Evolutionary conservation across 2,888 invertebrate genomes (phyloP), one percentile per base, ranked within the genome.

Genomic region (Leptinotarsa peninsularis): DNA sequence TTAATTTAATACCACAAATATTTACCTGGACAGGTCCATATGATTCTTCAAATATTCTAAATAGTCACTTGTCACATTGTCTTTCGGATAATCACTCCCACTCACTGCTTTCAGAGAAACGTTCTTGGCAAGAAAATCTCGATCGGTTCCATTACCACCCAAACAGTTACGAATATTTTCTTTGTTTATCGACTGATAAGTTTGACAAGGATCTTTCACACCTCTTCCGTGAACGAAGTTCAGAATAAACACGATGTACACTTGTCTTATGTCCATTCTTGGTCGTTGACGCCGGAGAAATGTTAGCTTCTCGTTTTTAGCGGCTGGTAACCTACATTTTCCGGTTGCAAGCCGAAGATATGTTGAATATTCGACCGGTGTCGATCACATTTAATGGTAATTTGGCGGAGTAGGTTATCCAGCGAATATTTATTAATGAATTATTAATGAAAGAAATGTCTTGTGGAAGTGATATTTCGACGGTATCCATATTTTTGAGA

Each of bases 131-230:
- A 23, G 10, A 23, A 14, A 21, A 70, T 27, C 33, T 58, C 58
- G 15, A 23, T 10, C 4, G 56, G 54, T 18, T 10, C 18, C 67
- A 67, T 54, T 15, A 4, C 17, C 58, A 18, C 17, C 49, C 27
- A 81, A 66, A 73, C 81, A 80, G 50, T 81, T 80, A 21, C 76
- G 76, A 4, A 80, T 75, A 66, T 82, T 81, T 56, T 82, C 81
- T 63, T 80, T 78, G 50, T 79, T 79, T n/a, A 74, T 77, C 43
- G 76, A 75, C 10, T 76, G 68, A 52, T 78, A 80, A 27, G 71
- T 73, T 43, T 33, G 72, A 14, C 73, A 74, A 27, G 77, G 74
- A 17, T 75, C 75, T 43, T 63, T 70, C 4, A 54, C 72, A n/a
- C 43, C 67, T 43, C 49, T 58, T 54, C 60, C 73, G 49, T 49